A percentile compares a stretch with the other conserved stretches of the same genome.
Conservation (phyloP, 2,113 vertebrate species). For the Embiotoca jacksoni region DNA sequence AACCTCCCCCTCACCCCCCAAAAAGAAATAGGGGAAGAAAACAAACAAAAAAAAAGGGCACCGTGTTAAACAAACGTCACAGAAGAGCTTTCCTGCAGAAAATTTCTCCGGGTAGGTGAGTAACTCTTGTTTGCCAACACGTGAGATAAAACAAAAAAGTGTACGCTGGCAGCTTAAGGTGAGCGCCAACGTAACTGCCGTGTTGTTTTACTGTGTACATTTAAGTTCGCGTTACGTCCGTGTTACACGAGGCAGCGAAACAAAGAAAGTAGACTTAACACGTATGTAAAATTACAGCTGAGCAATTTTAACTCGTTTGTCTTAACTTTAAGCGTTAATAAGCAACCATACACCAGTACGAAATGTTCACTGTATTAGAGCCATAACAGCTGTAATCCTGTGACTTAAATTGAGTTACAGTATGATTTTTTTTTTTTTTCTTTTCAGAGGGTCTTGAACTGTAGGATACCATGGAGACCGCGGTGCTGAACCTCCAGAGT, state of each 20-base stretch:
- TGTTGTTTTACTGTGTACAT: background rate
- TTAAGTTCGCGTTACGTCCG: background rate
- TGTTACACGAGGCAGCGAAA: background rate
- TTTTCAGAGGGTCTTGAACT: background rate
- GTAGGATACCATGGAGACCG: slow-evolving; percentile 87
- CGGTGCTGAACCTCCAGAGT: slow-evolving; percentile 85
- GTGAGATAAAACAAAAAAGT: accelerated
- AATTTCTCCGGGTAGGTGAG: slow-evolving; percentile 8
- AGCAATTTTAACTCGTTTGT: no score
- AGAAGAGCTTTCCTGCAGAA: background rate
- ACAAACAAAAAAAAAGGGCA: background rate
- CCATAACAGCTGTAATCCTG: background rate
- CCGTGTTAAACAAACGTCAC: background rate
- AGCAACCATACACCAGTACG: background rate
- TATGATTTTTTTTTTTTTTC: background rate
- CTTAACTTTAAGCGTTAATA: no score
- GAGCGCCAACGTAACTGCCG: background rate
- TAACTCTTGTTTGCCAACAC: background rate
- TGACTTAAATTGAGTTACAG: background rate
- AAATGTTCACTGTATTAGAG: background rate
- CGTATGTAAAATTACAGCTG: background rate
- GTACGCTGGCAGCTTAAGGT: background rate
- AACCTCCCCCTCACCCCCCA: no score
- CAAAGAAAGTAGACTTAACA: background rate
- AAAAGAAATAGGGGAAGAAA: no score